Percentiles rank a stretch among this genome's conserved stretches.
phyloP scores from a whole-genome alignment of 2,888 invertebrate species.

The Drosophila kambysellisi region DNA sequence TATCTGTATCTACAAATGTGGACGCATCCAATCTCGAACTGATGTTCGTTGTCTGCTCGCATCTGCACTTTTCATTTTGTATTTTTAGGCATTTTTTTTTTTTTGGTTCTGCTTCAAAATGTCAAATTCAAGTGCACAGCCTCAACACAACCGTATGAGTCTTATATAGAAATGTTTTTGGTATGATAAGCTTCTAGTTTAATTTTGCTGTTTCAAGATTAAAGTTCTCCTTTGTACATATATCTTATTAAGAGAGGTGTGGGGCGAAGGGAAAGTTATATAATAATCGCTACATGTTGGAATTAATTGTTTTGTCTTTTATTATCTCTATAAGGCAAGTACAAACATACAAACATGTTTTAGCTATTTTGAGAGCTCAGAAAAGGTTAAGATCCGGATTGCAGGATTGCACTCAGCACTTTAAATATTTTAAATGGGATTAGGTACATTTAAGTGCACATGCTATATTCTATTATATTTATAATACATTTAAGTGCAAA shows the following conservation, averaged over 20 bases:
- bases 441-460: not conserved
- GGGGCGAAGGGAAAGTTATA: not conserved
- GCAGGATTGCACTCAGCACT: constrained; percentile 24
- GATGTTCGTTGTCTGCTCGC: constrained; percentile 15
- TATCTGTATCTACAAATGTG: constrained; percentile 2
- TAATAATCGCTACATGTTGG: constrained; percentile 41
- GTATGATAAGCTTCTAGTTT: constrained; percentile 30
- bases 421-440: constrained; percentile 26
- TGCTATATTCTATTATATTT: not conserved
- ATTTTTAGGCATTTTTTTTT: constrained; percentile 59
- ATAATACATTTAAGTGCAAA: not conserved
- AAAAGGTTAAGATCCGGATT: constrained; percentile 26
- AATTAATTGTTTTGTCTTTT: constrained; percentile 28
- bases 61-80: constrained; percentile 43
- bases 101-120: constrained; percentile 46
- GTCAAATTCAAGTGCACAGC: constrained; percentile 66
- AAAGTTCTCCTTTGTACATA: constrained; percentile 5
- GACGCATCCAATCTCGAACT: constrained; percentile 10
- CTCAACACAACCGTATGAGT: not conserved
- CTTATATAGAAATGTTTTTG: not conserved
- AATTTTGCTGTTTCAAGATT: constrained; percentile 33
- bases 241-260: constrained; percentile 22
- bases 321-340: constrained; percentile 13
- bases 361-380: constrained; percentile 4
- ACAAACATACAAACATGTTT: constrained; percentile 23